Conservation (phyloP, 2,797 vertebrate species). For the Diglossa cyanea region DNA sequence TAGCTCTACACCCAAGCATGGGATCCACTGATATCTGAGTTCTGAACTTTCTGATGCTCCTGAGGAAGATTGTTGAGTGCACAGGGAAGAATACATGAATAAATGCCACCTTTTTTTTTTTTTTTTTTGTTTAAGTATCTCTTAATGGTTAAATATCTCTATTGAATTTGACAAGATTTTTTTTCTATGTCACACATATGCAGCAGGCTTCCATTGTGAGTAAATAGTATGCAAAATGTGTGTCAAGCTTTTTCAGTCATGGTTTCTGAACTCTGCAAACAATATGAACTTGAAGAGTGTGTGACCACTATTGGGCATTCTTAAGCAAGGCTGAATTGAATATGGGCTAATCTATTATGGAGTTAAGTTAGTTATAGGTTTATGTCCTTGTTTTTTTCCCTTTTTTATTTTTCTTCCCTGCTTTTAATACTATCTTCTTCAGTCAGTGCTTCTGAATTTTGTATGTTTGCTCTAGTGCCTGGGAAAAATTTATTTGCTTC, state of each 20-base stretch:
- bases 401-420: neutral
- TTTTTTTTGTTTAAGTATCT: neutral
- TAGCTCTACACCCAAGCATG: fast-evolving
- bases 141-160: neutral
- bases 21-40: neutral
- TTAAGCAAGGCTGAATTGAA: neutral
- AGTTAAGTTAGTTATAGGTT: neutral
- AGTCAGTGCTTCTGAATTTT: neutral
- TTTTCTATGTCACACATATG: neutral
- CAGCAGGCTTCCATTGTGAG: neutral
- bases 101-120: neutral
- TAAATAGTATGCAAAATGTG: neutral
- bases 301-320: neutral
- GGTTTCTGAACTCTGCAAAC: neutral
- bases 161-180: neutral
- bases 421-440: neutral
- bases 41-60: neutral
- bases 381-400: neutral
- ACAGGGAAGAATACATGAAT: neutral
- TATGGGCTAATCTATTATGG: neutral
- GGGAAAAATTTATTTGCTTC: neutral
- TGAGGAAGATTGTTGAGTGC: neutral
- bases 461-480: neutral
- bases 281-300: neutral
- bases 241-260: neutral